phyloP scores from a whole-genome alignment of 2,113 vertebrate genomes.

The Dicerorhinus sumatrensis region DNA sequence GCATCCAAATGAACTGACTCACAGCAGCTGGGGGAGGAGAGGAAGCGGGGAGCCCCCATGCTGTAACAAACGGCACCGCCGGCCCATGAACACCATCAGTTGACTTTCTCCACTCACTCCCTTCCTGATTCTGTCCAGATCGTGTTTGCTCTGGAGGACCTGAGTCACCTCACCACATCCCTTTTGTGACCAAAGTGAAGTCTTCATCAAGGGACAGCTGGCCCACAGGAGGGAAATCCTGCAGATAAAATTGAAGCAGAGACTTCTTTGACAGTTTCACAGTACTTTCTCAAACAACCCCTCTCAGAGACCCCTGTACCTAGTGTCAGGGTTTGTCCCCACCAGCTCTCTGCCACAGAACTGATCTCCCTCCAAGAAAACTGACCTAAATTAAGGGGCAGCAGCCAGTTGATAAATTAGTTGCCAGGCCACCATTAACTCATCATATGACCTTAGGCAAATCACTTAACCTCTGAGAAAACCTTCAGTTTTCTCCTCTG shows the following conservation, averaged over 20 bases:
- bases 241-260: background rate
- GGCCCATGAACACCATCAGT: too few species aligned
- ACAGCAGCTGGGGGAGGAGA: background rate
- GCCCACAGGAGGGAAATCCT: background rate
- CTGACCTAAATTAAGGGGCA: background rate
- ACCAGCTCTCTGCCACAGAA: background rate
- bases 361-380: background rate
- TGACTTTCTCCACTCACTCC: background rate
- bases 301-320: background rate
- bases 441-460: background rate
- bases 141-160: background rate
- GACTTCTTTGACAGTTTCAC: background rate
- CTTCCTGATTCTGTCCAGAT: background rate
- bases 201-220: background rate
- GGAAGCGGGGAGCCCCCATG: accelerated
- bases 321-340: background rate
- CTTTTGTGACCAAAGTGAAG: background rate
- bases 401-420: background rate
- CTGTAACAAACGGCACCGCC: background rate
- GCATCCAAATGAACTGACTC: background rate
- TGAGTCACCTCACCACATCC: background rate
- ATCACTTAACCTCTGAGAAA: background rate
- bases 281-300: background rate
- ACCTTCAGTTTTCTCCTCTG: background rate
- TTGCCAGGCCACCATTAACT: background rate